Evolutionary conservation across 2,797 vertebrate species (phyloP), one percentile per base, ranked within the genome.

Genomic region (Lateolabrax maculatus): DNA sequence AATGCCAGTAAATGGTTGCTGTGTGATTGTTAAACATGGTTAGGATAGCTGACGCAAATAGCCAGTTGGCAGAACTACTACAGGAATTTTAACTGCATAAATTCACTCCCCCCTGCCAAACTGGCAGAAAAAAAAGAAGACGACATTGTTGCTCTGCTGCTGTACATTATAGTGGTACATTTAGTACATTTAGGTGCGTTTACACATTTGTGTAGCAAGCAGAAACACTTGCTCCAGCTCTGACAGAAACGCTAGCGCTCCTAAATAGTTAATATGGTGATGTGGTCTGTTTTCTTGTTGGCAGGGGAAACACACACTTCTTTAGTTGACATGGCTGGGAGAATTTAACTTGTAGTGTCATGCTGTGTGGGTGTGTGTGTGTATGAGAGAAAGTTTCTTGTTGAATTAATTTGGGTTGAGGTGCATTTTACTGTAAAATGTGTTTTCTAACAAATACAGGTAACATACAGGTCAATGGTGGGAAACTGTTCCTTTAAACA

Each of bases 261-360:
- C 49, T 65, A 84, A 85, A 78, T 27, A 72, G 53, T 36, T 39
- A 65, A 55, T 67, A 48, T 79, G 63, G 76, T 51, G 11, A 31
- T 46, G 48, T 58, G 66, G 65, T 77, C 49, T 36, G 65, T 71
- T 77, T 79, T 79, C 60, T 51, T 81, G 41, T 63, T 73, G 75
- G 81, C 83, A 84, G 74, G 83, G 44, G 73, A 87, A 84, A 81
- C 70, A 49, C 61, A 71, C 31, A 61, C 51, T 53, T 65, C 34
- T 56, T 84, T 19, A 49, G 68, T 25, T 7, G 21, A 27, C 61
- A 31, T 44, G n/a, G 49, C 16, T 68, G 21, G 21, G 43, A 87
- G 55, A 53, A 66, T 72, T 75, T 71, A 51, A 80, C 62, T 63
- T 44, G 34, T 16, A 31, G 71, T 56, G 67, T 66, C 67, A 58